Conservation (phyloP, 2,888 invertebrate genomes). For the Papilio gigon region DNA sequence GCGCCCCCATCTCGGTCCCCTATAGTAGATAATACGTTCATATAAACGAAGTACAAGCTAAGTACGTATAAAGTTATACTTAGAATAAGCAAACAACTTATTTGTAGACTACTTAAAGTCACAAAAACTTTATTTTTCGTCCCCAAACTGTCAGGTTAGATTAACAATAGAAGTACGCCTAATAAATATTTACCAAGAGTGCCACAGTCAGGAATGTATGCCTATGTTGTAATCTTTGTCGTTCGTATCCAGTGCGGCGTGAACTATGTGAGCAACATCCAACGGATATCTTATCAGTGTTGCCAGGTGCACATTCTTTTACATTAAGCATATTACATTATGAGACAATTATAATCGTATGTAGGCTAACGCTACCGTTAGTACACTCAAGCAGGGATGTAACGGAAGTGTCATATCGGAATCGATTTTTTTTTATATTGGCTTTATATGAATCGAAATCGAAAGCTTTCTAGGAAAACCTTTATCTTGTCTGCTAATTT, state of each 20-base stretch:
- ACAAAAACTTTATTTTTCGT: slow-evolving; percentile 17
- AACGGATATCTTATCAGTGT: slow-evolving; percentile 35
- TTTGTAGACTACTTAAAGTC: neutral
- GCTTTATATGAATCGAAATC: too few relatives aligned
- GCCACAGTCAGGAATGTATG: slow-evolving; percentile 26
- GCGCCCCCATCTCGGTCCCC: neutral
- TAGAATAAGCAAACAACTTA: neutral
- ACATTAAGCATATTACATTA: neutral
- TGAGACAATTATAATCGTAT: neutral
- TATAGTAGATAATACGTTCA: neutral
- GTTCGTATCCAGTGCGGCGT: slow-evolving; percentile 30
- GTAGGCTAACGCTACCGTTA: neutral
- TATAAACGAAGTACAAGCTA: neutral
- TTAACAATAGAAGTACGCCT: slow-evolving; percentile 22
- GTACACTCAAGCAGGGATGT: neutral
- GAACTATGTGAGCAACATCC: slow-evolving; percentile 44
- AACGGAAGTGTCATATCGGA: too few relatives aligned
- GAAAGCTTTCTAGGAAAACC: too few relatives aligned
- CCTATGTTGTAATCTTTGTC: slow-evolving; percentile 41
- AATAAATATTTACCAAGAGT: slow-evolving; percentile 40
- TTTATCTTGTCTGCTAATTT: too few relatives aligned
- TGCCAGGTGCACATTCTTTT: slow-evolving; percentile 15
- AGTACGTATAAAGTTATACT: neutral
- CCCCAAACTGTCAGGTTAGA: neutral
- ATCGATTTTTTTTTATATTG: too few relatives aligned